A percentile compares a stretch with the other conserved stretches of the same genome.
These are phyloP conservation scores for Bellardia pandia DNA, from an alignment of 2,888 invertebrate species.

Conservation along the genomic window DNA sequence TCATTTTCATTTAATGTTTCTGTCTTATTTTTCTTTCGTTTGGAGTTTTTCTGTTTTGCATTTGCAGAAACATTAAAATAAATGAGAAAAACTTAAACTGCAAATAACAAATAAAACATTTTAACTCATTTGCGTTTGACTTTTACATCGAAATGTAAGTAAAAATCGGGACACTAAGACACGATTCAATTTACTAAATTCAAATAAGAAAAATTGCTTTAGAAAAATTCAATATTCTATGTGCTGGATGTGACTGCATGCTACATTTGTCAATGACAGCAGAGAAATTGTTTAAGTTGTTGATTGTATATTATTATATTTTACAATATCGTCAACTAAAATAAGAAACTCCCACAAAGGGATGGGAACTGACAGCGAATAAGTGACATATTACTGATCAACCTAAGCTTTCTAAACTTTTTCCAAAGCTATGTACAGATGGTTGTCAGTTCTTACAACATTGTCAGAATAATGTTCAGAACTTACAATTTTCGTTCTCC, in stretches of 20 bases:
- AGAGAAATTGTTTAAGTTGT: constrained; percentile 28
- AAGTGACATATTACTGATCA: no score
- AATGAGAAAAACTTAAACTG: constrained; percentile 46
- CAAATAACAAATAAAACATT: constrained; percentile 63
- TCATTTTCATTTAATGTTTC: constrained; percentile 22
- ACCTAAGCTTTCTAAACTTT: no score
- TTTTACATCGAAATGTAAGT: constrained; percentile 58
- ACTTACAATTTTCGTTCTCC: no score
- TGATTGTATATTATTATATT: constrained; percentile 25
- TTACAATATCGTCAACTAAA: no score
- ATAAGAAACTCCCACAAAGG: no score
- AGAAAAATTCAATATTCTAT: constrained; percentile 52
- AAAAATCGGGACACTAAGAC: constrained; percentile 75
- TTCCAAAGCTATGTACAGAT: no score
- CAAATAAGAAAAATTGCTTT: constrained; percentile 19
- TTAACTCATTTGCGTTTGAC: constrained; percentile 65
- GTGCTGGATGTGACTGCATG: constrained; percentile 35
- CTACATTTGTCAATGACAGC: constrained; percentile 45
- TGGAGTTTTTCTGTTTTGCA: constrained; percentile 15
- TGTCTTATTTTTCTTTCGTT: neutral
- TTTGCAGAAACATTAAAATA: constrained; percentile 47
- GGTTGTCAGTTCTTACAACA: no score
- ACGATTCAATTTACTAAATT: constrained; percentile 76
- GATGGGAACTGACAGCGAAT: no score
- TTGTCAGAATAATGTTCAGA: no score